Conservation (phyloP, 2,113 vertebrate species). For the Thunnus thynnus region DNA sequence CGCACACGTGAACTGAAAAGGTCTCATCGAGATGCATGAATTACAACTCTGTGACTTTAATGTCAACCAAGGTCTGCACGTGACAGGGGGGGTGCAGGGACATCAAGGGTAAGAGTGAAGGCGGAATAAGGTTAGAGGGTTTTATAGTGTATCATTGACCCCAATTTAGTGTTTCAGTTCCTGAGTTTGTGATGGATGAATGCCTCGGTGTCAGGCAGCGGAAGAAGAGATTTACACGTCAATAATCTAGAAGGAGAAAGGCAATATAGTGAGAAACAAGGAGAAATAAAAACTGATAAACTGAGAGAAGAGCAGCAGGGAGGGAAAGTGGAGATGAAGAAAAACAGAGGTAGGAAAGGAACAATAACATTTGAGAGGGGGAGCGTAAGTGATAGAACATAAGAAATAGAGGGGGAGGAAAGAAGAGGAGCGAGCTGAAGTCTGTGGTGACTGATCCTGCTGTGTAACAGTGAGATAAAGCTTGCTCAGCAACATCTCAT, state of each 20-base stretch:
- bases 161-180: constrained; percentile 51
- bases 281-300: constrained; percentile 31
- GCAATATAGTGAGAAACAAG: not conserved
- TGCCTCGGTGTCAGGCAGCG: constrained; percentile 5
- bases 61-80: constrained; percentile 47
- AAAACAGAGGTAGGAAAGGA: constrained; percentile 15
- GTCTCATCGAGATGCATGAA: constrained; percentile 1
- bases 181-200: constrained; percentile 48
- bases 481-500: constrained; percentile 79
- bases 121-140: not conserved
- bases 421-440: constrained; percentile 14
- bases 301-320: not conserved
- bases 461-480: constrained; percentile 69
- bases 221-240: constrained; percentile 35
- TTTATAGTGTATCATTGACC: constrained; percentile 52
- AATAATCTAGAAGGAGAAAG: constrained; percentile 36
- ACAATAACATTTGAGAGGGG: constrained; percentile 15
- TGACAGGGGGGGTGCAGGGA: constrained; percentile 19
- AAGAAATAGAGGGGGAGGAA: constrained; percentile 15
- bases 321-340: constrained; percentile 13
- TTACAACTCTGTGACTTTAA: constrained; percentile 32
- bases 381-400: constrained; percentile 18
- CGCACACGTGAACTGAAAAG: not conserved
- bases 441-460: constrained; percentile 66
- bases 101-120: constrained; percentile 17